A percentile compares a stretch with the other conserved stretches of the same genome.
phyloP scores from a whole-genome alignment of 2,797 vertebrate species.

The Helarctos malayanus region DNA sequence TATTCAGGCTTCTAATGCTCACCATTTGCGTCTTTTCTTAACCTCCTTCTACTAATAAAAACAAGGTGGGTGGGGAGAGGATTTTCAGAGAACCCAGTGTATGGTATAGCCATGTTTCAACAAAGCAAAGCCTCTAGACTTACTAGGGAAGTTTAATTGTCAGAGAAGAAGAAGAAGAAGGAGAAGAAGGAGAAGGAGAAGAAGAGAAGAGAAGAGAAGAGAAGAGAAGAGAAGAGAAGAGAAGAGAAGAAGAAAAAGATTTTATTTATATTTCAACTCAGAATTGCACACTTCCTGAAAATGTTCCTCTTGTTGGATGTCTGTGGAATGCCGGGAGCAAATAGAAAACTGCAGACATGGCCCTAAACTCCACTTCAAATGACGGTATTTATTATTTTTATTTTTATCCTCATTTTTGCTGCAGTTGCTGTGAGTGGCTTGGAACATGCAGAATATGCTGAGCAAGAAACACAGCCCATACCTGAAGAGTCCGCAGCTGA shows the following conservation, averaged over 20 bases:
- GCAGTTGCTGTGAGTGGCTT: constrained; percentile 39
- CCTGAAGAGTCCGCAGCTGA: constrained; percentile 75
- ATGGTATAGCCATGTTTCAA: neutral
- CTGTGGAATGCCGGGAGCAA: neutral
- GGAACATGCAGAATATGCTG: constrained; percentile 72
- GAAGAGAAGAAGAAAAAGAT: neutral
- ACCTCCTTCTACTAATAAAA: neutral
- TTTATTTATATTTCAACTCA: constrained; percentile 2
- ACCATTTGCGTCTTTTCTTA: neutral
- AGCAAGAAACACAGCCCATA: constrained; percentile 64
- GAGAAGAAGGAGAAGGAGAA: neutral
- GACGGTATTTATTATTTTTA: constrained; percentile 59
- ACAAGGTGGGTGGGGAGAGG: neutral
- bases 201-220: neutral
- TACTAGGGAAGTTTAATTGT: neutral
- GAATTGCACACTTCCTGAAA: neutral
- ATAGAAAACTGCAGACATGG: neutral
- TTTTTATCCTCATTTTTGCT: constrained; percentile 57
- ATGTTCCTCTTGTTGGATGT: neutral
- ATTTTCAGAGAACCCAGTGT: constrained; percentile 43
- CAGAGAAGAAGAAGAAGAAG: neutral
- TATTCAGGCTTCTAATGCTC: neutral
- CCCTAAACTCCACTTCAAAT: constrained; percentile 46
- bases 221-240: neutral
- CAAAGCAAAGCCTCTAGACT: constrained; percentile 22